phyloP scores from a whole-genome alignment of 2,113 vertebrate species.

The Casuarius casuarius region DNA sequence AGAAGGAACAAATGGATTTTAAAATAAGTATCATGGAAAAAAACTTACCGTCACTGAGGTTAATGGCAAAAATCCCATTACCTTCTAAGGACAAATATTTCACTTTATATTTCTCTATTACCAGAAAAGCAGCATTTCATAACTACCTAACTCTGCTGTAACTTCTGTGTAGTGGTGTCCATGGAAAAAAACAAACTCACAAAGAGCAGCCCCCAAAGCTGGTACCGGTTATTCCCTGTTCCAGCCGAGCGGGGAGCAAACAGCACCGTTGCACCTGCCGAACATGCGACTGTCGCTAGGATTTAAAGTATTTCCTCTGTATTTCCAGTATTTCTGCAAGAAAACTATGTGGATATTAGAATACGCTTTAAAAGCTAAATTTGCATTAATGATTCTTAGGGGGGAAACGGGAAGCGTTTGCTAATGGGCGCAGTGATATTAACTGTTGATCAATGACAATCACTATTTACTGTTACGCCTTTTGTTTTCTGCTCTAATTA shows the following conservation, averaged over 20 bases:
- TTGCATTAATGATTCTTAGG: neutral
- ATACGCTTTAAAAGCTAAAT: neutral
- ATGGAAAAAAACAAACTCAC: neutral
- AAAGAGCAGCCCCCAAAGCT: neutral
- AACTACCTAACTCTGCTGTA: neutral
- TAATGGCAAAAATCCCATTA: neutral
- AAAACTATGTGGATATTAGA: neutral
- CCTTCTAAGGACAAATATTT: neutral
- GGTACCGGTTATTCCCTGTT: neutral
- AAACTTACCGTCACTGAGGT: neutral
- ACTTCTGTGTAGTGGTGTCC: neutral
- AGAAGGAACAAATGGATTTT: neutral
- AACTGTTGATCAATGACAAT: neutral
- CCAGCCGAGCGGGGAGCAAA: neutral
- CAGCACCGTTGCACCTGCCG: neutral
- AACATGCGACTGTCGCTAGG: neutral
- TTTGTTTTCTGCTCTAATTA: neutral
- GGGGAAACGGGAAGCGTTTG: neutral
- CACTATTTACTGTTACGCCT: neutral
- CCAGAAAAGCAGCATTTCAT: neutral
- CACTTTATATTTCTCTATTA: neutral
- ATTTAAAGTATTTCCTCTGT: fast-evolving
- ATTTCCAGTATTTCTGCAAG: neutral
- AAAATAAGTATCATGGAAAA: neutral
- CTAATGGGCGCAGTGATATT: neutral